A percentile compares a stretch with the other conserved stretches of the same genome.
phyloP scores from a whole-genome alignment of 1,140 invertebrate species.

The Macrotrachela quadricornifera region DNA sequence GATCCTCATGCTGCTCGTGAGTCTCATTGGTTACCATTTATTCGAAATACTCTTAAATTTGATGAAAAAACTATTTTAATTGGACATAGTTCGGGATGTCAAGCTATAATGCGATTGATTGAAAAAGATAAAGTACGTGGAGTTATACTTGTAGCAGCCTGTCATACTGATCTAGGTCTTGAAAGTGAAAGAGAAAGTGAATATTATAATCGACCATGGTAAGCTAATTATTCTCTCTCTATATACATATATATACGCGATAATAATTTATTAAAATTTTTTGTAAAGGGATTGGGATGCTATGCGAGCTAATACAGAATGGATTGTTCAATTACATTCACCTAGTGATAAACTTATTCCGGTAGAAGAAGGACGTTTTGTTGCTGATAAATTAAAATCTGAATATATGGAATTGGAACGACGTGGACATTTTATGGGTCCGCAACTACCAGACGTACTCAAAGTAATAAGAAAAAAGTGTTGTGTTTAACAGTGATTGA shows the following conservation, averaged over 20 bases:
- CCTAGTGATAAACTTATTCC: constrained; percentile 22
- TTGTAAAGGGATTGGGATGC: constrained; percentile 15
- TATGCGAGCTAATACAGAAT: constrained; percentile 15
- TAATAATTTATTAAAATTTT: no score
- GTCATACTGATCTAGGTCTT: constrained; percentile 18
- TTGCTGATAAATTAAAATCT: constrained; percentile 13
- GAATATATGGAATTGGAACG: constrained; percentile 8
- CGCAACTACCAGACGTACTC: no score
- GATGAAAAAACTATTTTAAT: constrained; percentile 21
- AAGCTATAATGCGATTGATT: constrained; percentile 22
- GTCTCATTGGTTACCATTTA: constrained; percentile 21
- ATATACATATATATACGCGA: no score
- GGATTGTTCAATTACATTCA: constrained; percentile 22
- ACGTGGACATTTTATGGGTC: no score
- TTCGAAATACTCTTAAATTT: constrained; percentile 20
- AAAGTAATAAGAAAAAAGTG: no score
- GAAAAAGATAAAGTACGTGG: constrained; percentile 20
- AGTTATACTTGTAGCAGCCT: constrained; percentile 20
- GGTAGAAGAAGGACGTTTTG: constrained; percentile 18
- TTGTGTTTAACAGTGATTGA: no score
- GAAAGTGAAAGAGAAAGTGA: constrained; percentile 19
- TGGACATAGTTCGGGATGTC: constrained; percentile 23
- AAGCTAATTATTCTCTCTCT: no score
- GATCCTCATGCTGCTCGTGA: constrained; percentile 19
- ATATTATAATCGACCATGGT: constrained; percentile 21